A percentile compares a stretch with the other conserved stretches of the same genome.
Conservation (phyloP, 2,113 vertebrate species). For the Anoplopoma fimbria region DNA sequence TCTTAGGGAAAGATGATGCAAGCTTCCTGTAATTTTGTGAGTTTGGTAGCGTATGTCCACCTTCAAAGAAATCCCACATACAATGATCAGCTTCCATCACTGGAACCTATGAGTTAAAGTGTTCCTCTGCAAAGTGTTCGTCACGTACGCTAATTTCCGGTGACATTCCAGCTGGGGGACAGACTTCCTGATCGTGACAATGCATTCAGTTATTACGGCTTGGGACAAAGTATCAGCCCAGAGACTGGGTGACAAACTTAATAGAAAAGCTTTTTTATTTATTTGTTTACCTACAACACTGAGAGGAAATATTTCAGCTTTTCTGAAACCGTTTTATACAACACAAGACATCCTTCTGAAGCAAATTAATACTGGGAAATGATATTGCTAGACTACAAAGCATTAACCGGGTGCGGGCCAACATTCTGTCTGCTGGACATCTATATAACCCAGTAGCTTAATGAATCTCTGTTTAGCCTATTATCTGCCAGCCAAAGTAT, state of each 20-base stretch:
- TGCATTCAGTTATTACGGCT: constrained; percentile 44
- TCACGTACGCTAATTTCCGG: constrained; percentile 64
- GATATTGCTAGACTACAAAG: constrained; percentile 4
- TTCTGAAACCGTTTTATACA: constrained; percentile 7
- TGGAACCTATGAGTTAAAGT: constrained; percentile 37
- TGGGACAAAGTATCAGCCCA: neutral
- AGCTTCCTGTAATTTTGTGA: neutral
- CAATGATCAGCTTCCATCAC: constrained; percentile 25
- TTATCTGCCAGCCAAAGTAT: constrained; percentile 27
- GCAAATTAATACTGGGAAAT: constrained; percentile 9
- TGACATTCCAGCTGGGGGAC: constrained; percentile 72
- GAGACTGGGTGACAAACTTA: constrained; percentile 6
- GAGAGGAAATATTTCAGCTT: constrained; percentile 8
- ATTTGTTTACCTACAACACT: constrained; percentile 32
- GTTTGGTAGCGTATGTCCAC: neutral
- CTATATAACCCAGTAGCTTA: constrained; percentile 2
- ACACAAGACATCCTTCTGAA: neutral
- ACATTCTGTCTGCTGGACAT: constrained; percentile 33
- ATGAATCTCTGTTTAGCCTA: constrained; percentile 40
- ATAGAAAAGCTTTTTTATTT: neutral
- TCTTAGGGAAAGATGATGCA: neutral
- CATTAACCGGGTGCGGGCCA: constrained; percentile 16
- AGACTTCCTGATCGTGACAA: constrained; percentile 78
- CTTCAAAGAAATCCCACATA: constrained; percentile 20
- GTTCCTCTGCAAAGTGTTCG: constrained; percentile 38